Conservation (phyloP, 2,888 invertebrate genomes). For the Melolontha melolontha region DNA sequence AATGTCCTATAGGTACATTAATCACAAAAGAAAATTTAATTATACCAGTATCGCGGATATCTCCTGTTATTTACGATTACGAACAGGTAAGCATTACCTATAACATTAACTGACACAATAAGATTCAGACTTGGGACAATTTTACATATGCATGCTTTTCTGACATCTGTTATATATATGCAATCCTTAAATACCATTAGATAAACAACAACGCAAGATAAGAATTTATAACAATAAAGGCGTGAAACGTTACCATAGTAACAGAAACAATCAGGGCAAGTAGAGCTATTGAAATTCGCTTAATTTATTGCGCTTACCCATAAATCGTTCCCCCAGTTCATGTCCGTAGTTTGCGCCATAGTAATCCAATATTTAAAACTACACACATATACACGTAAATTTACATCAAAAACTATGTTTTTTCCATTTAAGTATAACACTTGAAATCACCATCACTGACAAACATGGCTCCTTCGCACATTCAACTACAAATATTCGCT, state of each 20-base stretch:
- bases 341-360: constrained; percentile 35
- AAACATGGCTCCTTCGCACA: constrained; percentile 34
- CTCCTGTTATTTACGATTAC: constrained; percentile 8
- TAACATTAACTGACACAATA: neutral
- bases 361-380: constrained; percentile 35
- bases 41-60: too few relatives aligned
- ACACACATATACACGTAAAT: constrained; percentile 31
- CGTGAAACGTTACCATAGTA: constrained; percentile 42
- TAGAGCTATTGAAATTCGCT: constrained; percentile 15
- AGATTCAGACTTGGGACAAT: neutral
- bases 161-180: constrained; percentile 12
- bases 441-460: constrained; percentile 31
- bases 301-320: constrained; percentile 60
- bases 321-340: constrained; percentile 65
- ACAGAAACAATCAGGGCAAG: constrained; percentile 32
- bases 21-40: constrained; percentile 6
- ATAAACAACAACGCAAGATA: constrained; percentile 3
- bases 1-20: constrained; percentile 2
- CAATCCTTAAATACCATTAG: neutral
- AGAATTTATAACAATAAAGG: constrained; percentile 13
- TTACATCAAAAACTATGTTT: constrained; percentile 13
- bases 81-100: constrained; percentile 6
- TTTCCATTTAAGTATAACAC: constrained; percentile 27
- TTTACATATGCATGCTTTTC: constrained; percentile 16
- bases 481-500: constrained; percentile 12